A percentile compares a stretch with the other conserved stretches of the same genome.
Conservation (phyloP, 2,113 vertebrate genomes). For the Hemicordylus capensis region DNA sequence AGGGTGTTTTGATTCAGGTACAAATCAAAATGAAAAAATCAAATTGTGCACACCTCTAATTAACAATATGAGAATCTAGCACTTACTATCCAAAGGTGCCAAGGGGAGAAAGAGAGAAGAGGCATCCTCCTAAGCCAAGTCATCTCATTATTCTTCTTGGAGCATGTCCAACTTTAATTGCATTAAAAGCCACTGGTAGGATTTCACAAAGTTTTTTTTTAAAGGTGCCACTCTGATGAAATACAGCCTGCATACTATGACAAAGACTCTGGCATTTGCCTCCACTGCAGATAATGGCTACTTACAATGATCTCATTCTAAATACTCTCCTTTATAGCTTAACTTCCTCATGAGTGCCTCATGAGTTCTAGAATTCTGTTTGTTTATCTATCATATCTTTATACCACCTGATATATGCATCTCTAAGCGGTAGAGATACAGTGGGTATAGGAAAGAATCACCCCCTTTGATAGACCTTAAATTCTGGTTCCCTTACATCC, state of each 20-base stretch:
- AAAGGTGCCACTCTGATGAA: fast-evolving
- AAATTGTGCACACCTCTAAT: too few relatives aligned
- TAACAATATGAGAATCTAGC: neutral
- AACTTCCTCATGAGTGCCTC: neutral
- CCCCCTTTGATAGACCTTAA: too few relatives aligned
- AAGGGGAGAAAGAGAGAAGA: constrained; percentile 12
- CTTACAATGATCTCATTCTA: neutral
- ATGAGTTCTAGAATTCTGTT: neutral
- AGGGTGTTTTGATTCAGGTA: too few relatives aligned
- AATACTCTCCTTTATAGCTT: neutral
- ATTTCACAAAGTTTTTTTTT: neutral
- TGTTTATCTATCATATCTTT: too few relatives aligned
- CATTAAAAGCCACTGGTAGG: neutral
- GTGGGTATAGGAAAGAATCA: too few relatives aligned
- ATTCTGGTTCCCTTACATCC: too few relatives aligned
- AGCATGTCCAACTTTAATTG: neutral
- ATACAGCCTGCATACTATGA: fast-evolving
- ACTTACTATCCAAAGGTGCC: too few relatives aligned
- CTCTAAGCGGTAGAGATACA: too few relatives aligned
- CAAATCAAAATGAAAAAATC: too few relatives aligned
- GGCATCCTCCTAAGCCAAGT: fast-evolving
- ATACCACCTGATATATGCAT: too few relatives aligned
- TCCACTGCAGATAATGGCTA: neutral
- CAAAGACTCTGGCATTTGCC: neutral
- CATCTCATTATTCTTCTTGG: neutral